A percentile compares a stretch with the other conserved stretches of the same genome.
Conservation (phyloP, 1,140 invertebrate genomes). For the Anadara kagoshimensis region DNA sequence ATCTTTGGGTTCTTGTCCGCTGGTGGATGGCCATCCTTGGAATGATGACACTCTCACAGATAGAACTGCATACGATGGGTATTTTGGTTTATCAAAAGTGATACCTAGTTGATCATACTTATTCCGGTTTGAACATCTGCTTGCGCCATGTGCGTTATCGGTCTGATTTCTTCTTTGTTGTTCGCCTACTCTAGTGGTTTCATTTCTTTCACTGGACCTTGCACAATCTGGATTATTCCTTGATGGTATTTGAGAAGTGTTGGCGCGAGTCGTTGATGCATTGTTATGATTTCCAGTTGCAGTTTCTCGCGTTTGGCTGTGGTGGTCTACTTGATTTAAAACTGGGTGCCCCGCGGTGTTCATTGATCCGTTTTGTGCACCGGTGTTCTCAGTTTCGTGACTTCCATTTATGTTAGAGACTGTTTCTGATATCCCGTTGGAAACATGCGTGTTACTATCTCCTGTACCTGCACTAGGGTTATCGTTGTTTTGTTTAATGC, state of each 20-base stretch:
- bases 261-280: neutral
- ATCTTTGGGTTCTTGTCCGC: constrained; percentile 82
- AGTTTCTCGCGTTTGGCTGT: neutral
- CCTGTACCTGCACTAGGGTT: neutral
- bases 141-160: neutral
- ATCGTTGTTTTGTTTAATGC: neutral
- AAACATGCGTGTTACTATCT: neutral
- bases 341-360: neutral
- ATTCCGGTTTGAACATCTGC: neutral
- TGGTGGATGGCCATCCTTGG: constrained; percentile 69
- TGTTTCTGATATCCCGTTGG: neutral
- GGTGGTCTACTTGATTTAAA: neutral
- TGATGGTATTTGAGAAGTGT: neutral
- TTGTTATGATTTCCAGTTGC: neutral
- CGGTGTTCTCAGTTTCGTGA: neutral
- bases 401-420: neutral
- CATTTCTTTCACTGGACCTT: neutral
- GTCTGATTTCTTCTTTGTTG: neutral
- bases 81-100: constrained; percentile 49
- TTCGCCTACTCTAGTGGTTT: neutral
- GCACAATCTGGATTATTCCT: neutral
- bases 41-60: constrained; percentile 83
- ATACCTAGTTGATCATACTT: constrained; percentile 41
- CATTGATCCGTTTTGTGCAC: neutral
- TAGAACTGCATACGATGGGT: constrained; percentile 74